Percentiles rank a stretch among this genome's conserved stretches.
These are phyloP conservation scores for Xestia c-nigrum DNA, from an alignment of 2,888 invertebrate species.

Conservation along the genomic window DNA sequence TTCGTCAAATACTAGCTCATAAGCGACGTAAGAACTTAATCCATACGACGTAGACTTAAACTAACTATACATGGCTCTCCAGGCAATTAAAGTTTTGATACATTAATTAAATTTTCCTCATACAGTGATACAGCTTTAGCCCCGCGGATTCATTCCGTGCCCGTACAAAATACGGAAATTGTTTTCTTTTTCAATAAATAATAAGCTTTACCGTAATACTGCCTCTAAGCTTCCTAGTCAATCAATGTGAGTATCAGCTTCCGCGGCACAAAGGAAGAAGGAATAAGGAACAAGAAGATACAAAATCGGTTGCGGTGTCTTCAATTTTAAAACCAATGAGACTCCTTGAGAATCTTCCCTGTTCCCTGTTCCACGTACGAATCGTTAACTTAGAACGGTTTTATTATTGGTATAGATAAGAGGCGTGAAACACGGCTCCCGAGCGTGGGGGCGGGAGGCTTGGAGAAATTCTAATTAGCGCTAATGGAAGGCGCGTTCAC, in stretches of 20 bases:
- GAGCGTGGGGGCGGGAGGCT: conserved; percentile 66
- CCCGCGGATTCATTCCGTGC: background rate
- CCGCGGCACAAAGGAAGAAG: conserved; percentile 25
- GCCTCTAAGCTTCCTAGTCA: conserved; percentile 42
- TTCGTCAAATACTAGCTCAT: conserved; percentile 9
- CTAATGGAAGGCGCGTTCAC: conserved; percentile 84
- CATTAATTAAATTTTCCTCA: conserved; percentile 14
- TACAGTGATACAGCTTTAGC: conserved; percentile 2
- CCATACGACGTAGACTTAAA: conserved; percentile 16
- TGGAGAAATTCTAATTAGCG: conserved; percentile 86
- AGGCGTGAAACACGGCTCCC: conserved; percentile 44
- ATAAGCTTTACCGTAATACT: conserved; percentile 30
- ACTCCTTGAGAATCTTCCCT: conserved; percentile 26
- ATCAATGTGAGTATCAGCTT: conserved; percentile 32
- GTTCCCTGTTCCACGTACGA: conserved; percentile 40
- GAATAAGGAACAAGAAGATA: conserved; percentile 6
- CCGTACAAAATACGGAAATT: conserved; percentile 8
- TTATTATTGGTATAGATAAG: conserved; percentile 57
- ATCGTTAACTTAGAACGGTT: conserved; percentile 55
- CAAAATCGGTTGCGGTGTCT: conserved; percentile 35
- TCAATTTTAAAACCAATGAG: conserved; percentile 44
- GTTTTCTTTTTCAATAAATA: conserved; percentile 24
- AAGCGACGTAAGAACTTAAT: conserved; percentile 27
- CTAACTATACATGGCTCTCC: conserved; percentile 24
- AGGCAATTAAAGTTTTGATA: conserved; percentile 35